Evolutionary conservation across 2,113 vertebrate genomes (phyloP).

Genomic region (Sinocyclocheilus maitianheensis): DNA sequence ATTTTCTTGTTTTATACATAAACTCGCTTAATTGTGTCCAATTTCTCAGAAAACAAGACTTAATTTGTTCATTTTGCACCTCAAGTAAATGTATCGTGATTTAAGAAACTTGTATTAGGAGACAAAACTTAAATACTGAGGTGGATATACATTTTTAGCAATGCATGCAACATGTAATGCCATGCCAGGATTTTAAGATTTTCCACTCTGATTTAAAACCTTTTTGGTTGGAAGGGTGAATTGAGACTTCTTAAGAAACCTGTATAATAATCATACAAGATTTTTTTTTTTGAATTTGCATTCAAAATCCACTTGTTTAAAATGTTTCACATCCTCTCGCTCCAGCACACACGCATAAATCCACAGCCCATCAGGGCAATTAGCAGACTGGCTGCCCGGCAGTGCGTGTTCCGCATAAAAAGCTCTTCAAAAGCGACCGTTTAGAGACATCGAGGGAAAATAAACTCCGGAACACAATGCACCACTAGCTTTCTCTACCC

Average conservation of each 20-base stretch:
- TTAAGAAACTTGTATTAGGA: not conserved
- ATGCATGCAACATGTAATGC: not conserved
- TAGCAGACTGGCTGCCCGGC: conserved; percentile 59
- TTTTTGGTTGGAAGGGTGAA: not conserved
- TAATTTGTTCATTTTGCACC: not conserved
- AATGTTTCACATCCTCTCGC: not conserved
- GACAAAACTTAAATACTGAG: too few relatives aligned
- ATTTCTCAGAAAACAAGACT: too few relatives aligned
- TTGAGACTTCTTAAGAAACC: not conserved
- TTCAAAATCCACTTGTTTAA: not conserved
- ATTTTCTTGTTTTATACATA: too few relatives aligned
- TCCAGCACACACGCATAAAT: not conserved
- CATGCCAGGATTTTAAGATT: too few relatives aligned
- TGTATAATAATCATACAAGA: not conserved
- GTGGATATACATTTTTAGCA: not conserved
- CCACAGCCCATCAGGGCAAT: conserved; percentile 58
- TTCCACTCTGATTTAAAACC: too few relatives aligned
- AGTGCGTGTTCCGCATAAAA: conserved; percentile 37
- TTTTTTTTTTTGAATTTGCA: not conserved
- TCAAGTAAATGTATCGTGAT: not conserved
- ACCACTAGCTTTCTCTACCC: conserved; percentile 68
- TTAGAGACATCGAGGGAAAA: conserved; percentile 64
- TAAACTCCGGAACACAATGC: conserved; percentile 75
- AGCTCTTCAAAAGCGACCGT: conserved; percentile 61
- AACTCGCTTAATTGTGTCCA: too few relatives aligned